These are phyloP conservation scores for Caradrina kadenii DNA, from an alignment of 2,888 invertebrate species.

Conservation along the genomic window DNA sequence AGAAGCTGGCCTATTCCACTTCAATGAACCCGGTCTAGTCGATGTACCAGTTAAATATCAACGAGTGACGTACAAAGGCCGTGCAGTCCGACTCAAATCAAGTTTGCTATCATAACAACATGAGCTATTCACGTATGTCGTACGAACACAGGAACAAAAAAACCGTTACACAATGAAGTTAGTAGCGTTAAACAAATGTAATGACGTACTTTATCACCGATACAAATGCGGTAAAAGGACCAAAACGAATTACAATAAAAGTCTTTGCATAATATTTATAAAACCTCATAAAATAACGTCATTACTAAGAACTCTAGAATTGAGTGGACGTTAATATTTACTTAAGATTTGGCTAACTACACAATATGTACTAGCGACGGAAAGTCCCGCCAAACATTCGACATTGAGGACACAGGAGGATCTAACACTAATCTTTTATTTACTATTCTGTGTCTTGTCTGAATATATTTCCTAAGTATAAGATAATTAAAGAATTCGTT, in stretches of 20 bases:
- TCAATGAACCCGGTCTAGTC: too few species aligned
- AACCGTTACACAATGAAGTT: not conserved
- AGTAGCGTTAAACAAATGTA: not conserved
- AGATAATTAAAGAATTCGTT: too few species aligned
- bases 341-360: constrained; percentile 12
- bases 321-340: constrained; percentile 39
- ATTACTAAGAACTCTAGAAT: constrained; percentile 4
- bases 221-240: not conserved
- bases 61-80: not conserved
- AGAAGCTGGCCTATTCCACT: too few species aligned
- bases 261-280: constrained; percentile 16
- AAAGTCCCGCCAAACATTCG: constrained; percentile 17
- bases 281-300: not conserved
- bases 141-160: not conserved
- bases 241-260: not conserved
- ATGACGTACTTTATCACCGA: not conserved
- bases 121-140: not conserved
- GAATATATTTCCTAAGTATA: not conserved
- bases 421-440: constrained; percentile 1
- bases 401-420: constrained; percentile 10
- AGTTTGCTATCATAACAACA: not conserved
- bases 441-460: not conserved
- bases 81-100: not conserved
- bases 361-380: not conserved
- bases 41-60: not conserved